A percentile compares a stretch with the other conserved stretches of the same genome.
These are phyloP conservation scores for Budorcas taxicolor DNA, from an alignment of 2,113 vertebrate genomes.

Conservation along the genomic window DNA sequence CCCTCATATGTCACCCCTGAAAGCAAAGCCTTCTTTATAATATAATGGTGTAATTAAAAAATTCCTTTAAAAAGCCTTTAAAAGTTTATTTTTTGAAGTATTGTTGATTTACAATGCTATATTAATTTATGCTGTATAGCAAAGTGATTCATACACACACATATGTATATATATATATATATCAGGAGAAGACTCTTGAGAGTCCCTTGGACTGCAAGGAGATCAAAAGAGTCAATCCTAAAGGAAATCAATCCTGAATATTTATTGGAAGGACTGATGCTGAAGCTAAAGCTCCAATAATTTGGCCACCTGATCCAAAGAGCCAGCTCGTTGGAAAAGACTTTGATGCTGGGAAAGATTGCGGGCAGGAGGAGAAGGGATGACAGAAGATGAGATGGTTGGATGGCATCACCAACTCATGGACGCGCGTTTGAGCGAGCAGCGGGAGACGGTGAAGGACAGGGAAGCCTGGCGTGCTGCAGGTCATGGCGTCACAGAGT, in stretches of 20 bases:
- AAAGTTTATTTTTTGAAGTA: neutral
- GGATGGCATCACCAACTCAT: rapidly evolving
- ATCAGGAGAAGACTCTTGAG: neutral
- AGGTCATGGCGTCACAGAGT: neutral
- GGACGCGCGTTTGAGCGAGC: neutral
- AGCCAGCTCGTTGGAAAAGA: neutral
- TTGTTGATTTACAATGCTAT: neutral
- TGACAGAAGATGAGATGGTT: neutral
- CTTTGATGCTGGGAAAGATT: neutral
- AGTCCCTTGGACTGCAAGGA: neutral
- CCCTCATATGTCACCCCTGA: neutral
- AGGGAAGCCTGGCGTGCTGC: neutral
- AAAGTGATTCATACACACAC: neutral
- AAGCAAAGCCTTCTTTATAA: neutral
- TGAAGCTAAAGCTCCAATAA: neutral
- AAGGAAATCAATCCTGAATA: neutral
- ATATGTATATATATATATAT: neutral
- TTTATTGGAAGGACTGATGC: neutral
- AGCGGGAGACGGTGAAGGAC: neutral
- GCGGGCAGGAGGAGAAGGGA: neutral
- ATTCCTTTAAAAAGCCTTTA: neutral
- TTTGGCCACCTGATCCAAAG: neutral
- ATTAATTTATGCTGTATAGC: neutral
- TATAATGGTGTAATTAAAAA: neutral
- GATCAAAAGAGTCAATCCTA: neutral